These are phyloP conservation scores for Ptilonorhynchus violaceus DNA, from an alignment of 2,113 vertebrate species.

Conservation along the genomic window DNA sequence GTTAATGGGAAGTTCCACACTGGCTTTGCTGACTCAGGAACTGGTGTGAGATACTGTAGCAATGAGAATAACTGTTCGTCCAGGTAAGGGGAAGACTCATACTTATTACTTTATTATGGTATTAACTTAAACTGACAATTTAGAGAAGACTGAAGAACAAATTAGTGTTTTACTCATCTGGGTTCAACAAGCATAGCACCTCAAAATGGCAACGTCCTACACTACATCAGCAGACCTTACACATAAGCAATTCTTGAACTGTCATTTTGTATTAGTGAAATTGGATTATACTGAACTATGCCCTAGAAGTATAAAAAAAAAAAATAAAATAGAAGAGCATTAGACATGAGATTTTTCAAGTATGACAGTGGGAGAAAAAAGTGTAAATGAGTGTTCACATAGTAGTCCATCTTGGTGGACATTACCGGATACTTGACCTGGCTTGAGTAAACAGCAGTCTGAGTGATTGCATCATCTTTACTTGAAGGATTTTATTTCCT, in stretches of 20 bases:
- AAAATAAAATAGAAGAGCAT: background rate
- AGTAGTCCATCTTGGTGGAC: background rate
- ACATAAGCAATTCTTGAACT: background rate
- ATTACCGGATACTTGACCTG: background rate
- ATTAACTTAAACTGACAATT: background rate
- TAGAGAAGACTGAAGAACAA: background rate
- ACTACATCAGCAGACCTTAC: background rate
- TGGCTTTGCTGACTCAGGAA: background rate
- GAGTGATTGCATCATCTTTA: fast-evolving
- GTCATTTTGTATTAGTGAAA: background rate
- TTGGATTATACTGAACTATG: background rate
- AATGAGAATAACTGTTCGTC: background rate
- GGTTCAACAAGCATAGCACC: background rate
- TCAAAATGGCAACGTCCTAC: background rate
- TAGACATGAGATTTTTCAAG: background rate
- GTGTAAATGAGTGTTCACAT: background rate
- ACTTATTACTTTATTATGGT: background rate
- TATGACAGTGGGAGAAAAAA: background rate
- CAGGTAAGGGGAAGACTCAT: background rate
- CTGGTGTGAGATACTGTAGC: background rate
- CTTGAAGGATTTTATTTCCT: background rate
- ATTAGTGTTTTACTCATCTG: background rate
- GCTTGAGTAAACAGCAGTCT: background rate
- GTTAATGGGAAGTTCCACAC: background rate
- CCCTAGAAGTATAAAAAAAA: background rate